Evolutionary conservation across 1,140 invertebrate species (phyloP), one percentile per base, ranked within the genome.

Genomic region (Listronotus oregonensis): DNA sequence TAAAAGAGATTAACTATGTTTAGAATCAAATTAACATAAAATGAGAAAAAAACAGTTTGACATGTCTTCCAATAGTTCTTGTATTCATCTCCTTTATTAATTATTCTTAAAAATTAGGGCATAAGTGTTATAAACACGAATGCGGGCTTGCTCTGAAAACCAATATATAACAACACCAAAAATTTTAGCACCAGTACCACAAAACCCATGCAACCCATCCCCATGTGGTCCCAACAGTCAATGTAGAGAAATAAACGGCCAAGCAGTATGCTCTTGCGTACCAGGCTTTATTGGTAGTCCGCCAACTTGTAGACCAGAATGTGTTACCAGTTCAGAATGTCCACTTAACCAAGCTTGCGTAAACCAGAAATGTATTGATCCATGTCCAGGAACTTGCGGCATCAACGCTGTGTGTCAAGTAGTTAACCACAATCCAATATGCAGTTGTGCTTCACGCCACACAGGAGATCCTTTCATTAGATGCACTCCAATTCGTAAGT

Each of bases 401-500:
- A 37, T 76, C 31, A 61, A 58, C 63, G 85, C 90, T 1, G 78
- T 84, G 57, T 92, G 90, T 75, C 81, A 85, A 78, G 86, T 90
- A 43, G 83, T 89, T 11, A 89, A 88, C 76, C 90, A 37, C 34
- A 37, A 37, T 37, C 34, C 34, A 37, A 37, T 37, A 10, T 37
- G 34, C 7, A 37, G 34, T 60, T 92, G 90, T 77, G 83, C 84
- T 39, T 57, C 79, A n/a, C 82, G 81, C 18, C 90, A 85, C 69
- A 89, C 86, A 52, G 90, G 90, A 58, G 89, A 92, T 85, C 88
- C 89, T 11, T 90, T 90, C 59, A 70, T 80, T 6, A 70, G 79
- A 64, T 83, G 82, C 73, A 21, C 51, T 11, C 64, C 70, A 50
- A 78, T 75, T 65, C 66, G 78, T 80, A 78, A 79, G 65, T 27